Base-by-base conservation (phyloP, 2,113 vertebrate species). In the Dasypus novemcinctus region DNA sequence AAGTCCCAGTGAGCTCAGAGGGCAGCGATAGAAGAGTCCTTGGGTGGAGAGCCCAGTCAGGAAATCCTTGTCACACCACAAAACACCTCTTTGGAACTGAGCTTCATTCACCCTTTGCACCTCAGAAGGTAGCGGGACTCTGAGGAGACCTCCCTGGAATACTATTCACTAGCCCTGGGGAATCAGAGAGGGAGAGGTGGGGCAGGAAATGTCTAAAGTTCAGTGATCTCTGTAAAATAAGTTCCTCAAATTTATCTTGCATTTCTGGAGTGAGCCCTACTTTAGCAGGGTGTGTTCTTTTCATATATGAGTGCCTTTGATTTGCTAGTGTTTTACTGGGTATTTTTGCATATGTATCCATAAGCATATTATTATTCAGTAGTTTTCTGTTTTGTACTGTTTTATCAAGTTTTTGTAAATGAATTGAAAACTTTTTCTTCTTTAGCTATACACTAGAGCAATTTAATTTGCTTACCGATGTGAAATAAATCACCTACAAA, bases 261-360 rank as follows among this genome's bases (percentile, higher is more conserved):
- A 31, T 71, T 66, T 95, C 64, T 71, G 43, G 59, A 90, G 57
- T 36, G 43, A 57, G 10, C 23, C 52, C 15, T 84, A 38, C 75
- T 76, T 75, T 41, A 72, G 66, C 41, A 59, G 36, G 69, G 31
- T n/a, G 1, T 86, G 11, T 64, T 87, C 80, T 88, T 93, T 86
- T 86, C 68, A 76, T 54, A 54, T 38, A 29, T 5, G 41, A 83
- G 69, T 64, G 27, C 17, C 63, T 31, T 74, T 88, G 43, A 87
- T 85, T 91, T 84, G 72, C 87, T 96, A 59, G 84, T 59, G 46
- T 81, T 72, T 93, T 89, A 80, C 66, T 78, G 57, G 71, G 86
- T n/a, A 29, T 49, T 89, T 79, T 52, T 78, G 13, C 29, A 78
- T 33, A 78, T 78, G 21, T 52, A 85, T 38, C 90, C 25, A 46